phyloP scores from a whole-genome alignment of 2,797 vertebrate genomes.

The Thaleichthys pacificus region DNA sequence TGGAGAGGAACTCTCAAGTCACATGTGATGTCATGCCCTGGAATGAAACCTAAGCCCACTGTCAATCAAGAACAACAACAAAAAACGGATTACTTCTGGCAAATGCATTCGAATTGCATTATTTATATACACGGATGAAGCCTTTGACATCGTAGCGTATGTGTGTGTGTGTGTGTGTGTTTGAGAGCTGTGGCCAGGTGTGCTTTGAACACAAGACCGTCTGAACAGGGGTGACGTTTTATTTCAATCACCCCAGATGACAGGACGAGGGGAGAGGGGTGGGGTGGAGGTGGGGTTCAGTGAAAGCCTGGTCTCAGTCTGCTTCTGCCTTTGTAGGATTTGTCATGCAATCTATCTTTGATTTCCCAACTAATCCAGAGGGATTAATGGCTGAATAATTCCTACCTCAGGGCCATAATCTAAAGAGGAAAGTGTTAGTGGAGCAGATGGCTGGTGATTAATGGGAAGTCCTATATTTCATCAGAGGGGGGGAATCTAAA shows the following conservation, averaged over 20 bases:
- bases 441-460: conserved; percentile 60
- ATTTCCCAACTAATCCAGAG: conserved; percentile 62
- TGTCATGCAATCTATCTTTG: conserved; percentile 52
- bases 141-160: neutral
- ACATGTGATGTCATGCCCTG: conserved; percentile 2
- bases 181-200: neutral
- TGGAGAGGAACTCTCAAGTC: conserved; percentile 25
- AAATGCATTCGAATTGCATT: conserved; percentile 10
- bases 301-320: neutral
- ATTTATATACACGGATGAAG: conserved; percentile 4
- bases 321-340: conserved; percentile 46
- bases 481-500: neutral
- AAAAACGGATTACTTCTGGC: conserved; percentile 41
- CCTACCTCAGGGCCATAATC: conserved; percentile 60
- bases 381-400: conserved; percentile 68
- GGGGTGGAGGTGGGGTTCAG: neutral
- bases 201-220: neutral
- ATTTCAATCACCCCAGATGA: too few relatives aligned
- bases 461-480: conserved; percentile 25
- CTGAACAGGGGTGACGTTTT: too few relatives aligned
- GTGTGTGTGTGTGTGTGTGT: neutral
- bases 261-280: neutral
- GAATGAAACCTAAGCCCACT: conserved; percentile 35
- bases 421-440: conserved; percentile 54
- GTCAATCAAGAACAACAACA: conserved; percentile 23